Percentiles rank a stretch among this genome's conserved stretches.
Evolutionary conservation across 2,113 vertebrate genomes (phyloP).

Genomic region (Lepisosteus oculatus): DNA sequence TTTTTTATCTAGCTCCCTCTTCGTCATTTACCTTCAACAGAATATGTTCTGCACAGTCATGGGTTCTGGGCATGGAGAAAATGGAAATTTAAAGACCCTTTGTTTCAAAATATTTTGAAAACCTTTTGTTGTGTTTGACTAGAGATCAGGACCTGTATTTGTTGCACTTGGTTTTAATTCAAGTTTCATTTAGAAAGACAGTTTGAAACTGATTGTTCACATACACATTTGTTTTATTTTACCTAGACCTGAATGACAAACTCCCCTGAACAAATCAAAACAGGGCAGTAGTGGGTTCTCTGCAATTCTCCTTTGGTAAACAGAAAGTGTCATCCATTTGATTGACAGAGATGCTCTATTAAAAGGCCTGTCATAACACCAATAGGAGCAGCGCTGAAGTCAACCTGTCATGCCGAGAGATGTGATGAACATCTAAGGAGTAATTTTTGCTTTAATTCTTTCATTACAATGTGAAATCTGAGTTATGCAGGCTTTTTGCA

Average conservation of each 20-base stretch:
- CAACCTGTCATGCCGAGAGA: background rate
- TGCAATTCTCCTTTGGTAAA: constrained; percentile 4
- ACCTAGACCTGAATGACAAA: background rate
- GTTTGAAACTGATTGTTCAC: no score
- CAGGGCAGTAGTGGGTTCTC: background rate
- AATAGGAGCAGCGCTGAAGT: background rate
- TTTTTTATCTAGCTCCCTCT: no score
- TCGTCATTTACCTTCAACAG: no score
- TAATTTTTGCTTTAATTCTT: background rate
- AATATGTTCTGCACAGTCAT: no score
- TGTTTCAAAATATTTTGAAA: no score
- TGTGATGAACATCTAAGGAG: background rate
- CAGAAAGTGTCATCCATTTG: background rate
- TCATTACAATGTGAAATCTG: background rate
- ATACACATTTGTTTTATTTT: no score
- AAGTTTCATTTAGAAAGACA: background rate
- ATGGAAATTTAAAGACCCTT: no score
- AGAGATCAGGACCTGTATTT: no score
- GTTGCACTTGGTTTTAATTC: no score
- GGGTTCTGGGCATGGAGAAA: no score
- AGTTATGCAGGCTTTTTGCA: background rate
- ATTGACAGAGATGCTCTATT: constrained; percentile 10
- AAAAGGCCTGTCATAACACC: constrained; percentile 10
- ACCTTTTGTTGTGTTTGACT: no score
- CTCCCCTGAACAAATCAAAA: background rate